These are phyloP conservation scores for Conistra vaccinii DNA, from an alignment of 2,888 invertebrate species.

Conservation along the genomic window DNA sequence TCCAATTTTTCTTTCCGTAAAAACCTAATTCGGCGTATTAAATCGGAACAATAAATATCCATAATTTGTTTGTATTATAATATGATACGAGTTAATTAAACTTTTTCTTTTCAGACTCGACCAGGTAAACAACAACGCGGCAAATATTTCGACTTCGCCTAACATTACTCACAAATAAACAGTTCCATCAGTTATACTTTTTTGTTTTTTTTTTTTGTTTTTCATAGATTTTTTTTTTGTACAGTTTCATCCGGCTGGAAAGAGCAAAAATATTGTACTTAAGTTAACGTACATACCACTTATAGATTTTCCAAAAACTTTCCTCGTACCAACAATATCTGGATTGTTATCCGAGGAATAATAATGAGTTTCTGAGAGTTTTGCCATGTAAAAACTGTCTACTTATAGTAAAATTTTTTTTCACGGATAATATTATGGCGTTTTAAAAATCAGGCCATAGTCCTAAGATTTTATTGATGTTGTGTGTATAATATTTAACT, in stretches of 20 bases:
- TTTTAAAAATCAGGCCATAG: not conserved
- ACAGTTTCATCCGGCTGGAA: not conserved
- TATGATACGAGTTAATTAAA: not conserved
- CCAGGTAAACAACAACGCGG: slow-evolving; percentile 16
- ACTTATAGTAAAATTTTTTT: not conserved
- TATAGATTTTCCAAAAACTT: not conserved
- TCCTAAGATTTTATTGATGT: not conserved
- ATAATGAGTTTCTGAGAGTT: not conserved
- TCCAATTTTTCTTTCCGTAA: too few species aligned
- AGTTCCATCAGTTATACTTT: slow-evolving; percentile 1
- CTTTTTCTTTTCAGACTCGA: slow-evolving; percentile 24
- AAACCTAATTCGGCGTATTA: too few species aligned
- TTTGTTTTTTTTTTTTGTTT: slow-evolving; percentile 1
- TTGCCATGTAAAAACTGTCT: too few species aligned
- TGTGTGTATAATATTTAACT: not conserved
- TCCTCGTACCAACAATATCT: too few species aligned
- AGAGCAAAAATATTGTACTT: not conserved
- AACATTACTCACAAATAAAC: slow-evolving; percentile 41
- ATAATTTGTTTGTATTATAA: too few species aligned
- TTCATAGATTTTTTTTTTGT: not conserved
- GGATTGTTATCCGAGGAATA: not conserved
- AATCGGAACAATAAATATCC: too few species aligned
- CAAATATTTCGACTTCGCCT: not conserved
- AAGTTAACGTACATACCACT: not conserved
- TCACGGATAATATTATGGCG: not conserved